Base-by-base conservation (phyloP, 2,797 vertebrate species). In the Apogon hyalosoma region DNA sequence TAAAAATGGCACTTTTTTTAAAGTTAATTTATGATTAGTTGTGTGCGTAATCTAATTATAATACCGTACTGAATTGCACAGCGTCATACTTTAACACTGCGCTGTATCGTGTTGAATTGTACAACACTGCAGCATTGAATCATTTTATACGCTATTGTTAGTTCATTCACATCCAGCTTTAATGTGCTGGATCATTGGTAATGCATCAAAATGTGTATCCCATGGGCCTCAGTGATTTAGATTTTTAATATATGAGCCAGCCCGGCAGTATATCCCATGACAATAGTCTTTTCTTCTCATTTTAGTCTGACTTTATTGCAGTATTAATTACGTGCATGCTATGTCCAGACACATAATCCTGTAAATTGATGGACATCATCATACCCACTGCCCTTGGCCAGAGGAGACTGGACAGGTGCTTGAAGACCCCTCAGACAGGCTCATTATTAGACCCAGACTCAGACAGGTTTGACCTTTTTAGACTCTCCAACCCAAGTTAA, bases 401-500 rank as follows among this genome's bases (percentile, higher is more conserved):
- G 47, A 51, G 60, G 57, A 72, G 60, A 73, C 36, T 18, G 45
- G 10, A 42, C 28, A 12, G 3, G 66, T 54, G 24, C 53, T 75
- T 46, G 41, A 75, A 21, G 79, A 74, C 74, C 47, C 19, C 59
- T 63, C 58, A 67, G 72, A 72, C 28, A 73, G 68, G 18, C 54
- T 64, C 52, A 70, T 85, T 70, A 78, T 72, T 52, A 66, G 28
- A 28, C 21, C 31, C 55, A 50, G 46, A 52, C 50, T 38, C 48
- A 13, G 63, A 75, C 69, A 67, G 38, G 40, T 63, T 54, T 83
- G 67, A 83, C 81, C 75, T 88, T 83, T 28, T 79, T 36, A 55
- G 16, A 66, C 43, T 63, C 58, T 54, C 64, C 45, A 69, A 41
- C 56, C 54, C 31, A 47, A 55, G 65, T 47, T 55, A 55, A 62